Conservation (phyloP, 2,888 invertebrate genomes). For the Athalia circularis region DNA sequence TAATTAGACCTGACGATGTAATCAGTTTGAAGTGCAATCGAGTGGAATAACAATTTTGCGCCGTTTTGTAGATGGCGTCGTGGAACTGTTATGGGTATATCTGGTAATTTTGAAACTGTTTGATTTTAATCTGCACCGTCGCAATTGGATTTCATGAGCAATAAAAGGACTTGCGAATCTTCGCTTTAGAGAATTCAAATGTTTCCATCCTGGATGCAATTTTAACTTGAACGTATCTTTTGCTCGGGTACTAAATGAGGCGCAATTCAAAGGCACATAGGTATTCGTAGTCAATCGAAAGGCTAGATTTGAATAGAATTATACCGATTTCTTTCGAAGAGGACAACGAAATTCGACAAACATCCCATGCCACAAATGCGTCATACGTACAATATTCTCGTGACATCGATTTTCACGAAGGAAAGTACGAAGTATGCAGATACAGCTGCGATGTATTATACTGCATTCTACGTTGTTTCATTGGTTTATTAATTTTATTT, state of each 20-base stretch:
- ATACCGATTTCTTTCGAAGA: background rate
- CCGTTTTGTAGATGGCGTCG: background rate
- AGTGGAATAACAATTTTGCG: background rate
- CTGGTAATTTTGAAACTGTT: conserved; percentile 1
- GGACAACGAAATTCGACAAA: no score
- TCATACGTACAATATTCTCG: no score
- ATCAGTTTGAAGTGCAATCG: conserved; percentile 9
- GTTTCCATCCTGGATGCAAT: conserved; percentile 17
- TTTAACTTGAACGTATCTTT: background rate
- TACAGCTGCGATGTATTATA: no score
- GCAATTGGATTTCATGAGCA: conserved; percentile 25
- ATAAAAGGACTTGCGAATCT: conserved; percentile 3
- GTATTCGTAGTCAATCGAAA: background rate
- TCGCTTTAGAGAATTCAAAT: background rate
- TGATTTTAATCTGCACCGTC: conserved; percentile 20
- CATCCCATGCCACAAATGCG: no score
- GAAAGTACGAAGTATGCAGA: no score
- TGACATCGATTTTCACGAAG: no score
- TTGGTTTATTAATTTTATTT: background rate
- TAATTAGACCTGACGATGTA: background rate
- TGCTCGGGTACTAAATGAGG: conserved; percentile 7
- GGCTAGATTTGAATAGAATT: background rate
- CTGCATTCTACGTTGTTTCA: background rate
- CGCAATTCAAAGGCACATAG: background rate
- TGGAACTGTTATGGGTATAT: background rate